These are phyloP conservation scores for Drosophila siamana DNA, from an alignment of 2,888 invertebrate genomes.

Conservation along the genomic window DNA sequence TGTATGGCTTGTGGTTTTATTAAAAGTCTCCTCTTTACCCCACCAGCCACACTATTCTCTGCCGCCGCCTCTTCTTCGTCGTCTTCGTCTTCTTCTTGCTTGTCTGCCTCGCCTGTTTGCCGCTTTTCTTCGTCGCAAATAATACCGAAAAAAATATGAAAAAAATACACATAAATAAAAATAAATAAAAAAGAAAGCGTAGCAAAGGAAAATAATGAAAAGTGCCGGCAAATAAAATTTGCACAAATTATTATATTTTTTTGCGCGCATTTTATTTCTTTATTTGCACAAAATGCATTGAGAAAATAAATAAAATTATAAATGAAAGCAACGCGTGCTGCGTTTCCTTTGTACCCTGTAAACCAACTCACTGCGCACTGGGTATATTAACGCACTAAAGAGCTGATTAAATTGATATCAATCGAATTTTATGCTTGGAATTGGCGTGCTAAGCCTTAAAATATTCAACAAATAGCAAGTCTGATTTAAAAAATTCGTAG, in stretches of 20 bases:
- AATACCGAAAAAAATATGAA: conserved; percentile 33
- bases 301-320: conserved; percentile 77
- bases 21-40: conserved; percentile 61
- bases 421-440: too few species aligned
- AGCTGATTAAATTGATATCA: too few species aligned
- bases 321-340: conserved; percentile 63
- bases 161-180: not conserved
- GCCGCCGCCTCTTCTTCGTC: not conserved
- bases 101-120: conserved; percentile 33
- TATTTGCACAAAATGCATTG: conserved; percentile 75
- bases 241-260: conserved; percentile 72
- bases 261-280: conserved; percentile 61
- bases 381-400: not conserved
- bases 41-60: not conserved
- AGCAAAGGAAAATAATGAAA: conserved; percentile 61
- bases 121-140: conserved; percentile 62
- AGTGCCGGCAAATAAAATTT: conserved; percentile 79
- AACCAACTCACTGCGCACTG: too few species aligned
- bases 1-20: conserved; percentile 65
- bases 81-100: not conserved
- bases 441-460: too few species aligned
- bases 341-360: conserved; percentile 30
- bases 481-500: not conserved
- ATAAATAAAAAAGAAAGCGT: not conserved
- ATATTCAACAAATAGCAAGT: too few species aligned